Evolutionary conservation across 37 sponge, comb jelly and placozoan genomes (phyloP).

Genomic region (Chondrosia reniformis): DNA sequence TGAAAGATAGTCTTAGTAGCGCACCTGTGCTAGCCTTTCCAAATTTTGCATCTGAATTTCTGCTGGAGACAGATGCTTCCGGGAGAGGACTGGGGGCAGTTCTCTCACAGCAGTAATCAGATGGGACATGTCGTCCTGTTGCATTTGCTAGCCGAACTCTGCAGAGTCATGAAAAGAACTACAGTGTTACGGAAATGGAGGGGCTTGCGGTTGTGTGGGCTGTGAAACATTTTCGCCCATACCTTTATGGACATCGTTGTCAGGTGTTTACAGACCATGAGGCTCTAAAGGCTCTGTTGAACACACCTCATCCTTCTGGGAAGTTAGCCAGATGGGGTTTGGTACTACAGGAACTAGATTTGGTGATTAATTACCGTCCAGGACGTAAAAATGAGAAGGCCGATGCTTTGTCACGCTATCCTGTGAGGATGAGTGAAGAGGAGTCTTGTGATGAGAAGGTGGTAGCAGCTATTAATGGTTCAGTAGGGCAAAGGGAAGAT

Average conservation of each 20-base stretch:
- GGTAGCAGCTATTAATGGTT: background rate
- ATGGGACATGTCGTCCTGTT: slow-evolving; percentile 16
- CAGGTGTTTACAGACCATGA: slow-evolving; percentile 54
- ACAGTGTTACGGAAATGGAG: slow-evolving; percentile 59
- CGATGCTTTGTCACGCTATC: slow-evolving; percentile 41
- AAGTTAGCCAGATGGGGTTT: slow-evolving; percentile 62
- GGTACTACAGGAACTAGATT: slow-evolving; percentile 44
- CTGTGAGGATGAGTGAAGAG: background rate
- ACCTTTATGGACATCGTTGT: slow-evolving; percentile 56
- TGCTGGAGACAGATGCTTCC: slow-evolving; percentile 62
- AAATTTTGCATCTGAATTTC: slow-evolving; percentile 13
- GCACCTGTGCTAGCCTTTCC: slow-evolving; percentile 47
- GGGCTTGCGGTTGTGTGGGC: slow-evolving; percentile 65
- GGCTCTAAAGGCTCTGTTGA: slow-evolving; percentile 48
- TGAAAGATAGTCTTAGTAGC: slow-evolving; percentile 31
- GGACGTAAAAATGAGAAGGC: slow-evolving; percentile 48
- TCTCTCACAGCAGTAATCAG: slow-evolving; percentile 36
- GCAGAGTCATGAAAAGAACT: slow-evolving; percentile 43
- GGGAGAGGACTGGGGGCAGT: slow-evolving; percentile 51
- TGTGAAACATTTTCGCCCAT: slow-evolving; percentile 48
- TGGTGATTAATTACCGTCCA: slow-evolving; percentile 25
- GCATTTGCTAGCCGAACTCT: slow-evolving; percentile 62
- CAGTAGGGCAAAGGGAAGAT: background rate
- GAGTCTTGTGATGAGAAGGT: background rate
- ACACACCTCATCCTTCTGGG: slow-evolving; percentile 59